These are phyloP conservation scores for Liodrosophila aerea DNA, from an alignment of 2,888 invertebrate genomes.

Conservation along the genomic window DNA sequence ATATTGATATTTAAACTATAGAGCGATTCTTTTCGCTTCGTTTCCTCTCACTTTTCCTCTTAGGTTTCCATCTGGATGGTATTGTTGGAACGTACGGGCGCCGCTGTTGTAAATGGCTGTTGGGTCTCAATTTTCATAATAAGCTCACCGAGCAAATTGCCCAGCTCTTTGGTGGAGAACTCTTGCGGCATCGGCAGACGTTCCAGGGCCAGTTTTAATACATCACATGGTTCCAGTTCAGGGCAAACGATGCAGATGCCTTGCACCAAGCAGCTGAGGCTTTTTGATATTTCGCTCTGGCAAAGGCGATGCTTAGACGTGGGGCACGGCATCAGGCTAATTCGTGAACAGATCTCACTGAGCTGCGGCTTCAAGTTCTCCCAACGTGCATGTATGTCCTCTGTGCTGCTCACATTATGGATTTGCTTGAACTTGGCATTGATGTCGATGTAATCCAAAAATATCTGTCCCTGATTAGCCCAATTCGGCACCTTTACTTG, in stretches of 20 bases:
- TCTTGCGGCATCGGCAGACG: constrained; percentile 82
- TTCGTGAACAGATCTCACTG: constrained; percentile 82
- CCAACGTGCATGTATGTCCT: constrained; percentile 81
- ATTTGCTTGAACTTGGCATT: constrained; percentile 83
- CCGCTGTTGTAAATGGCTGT: constrained; percentile 14
- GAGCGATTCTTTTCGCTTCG: too few relatives aligned
- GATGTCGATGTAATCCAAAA: constrained; percentile 88
- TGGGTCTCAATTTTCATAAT: constrained; percentile 71
- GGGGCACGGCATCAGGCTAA: constrained; percentile 81
- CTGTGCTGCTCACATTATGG: constrained; percentile 76
- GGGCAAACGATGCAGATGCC: constrained; percentile 81
- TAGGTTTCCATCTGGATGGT: constrained; percentile 14
- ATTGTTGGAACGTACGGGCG: background rate
- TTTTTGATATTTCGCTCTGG: constrained; percentile 82
- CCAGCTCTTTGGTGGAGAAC: constrained; percentile 80
- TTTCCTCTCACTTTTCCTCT: constrained; percentile 1
- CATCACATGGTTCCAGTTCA: constrained; percentile 78
- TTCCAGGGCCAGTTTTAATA: constrained; percentile 80
- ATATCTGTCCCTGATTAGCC: constrained; percentile 88
- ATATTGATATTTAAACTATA: too few relatives aligned
- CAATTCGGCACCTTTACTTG: constrained; percentile 86
- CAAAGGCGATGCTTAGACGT: constrained; percentile 82
- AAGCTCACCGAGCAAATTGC: constrained; percentile 74
- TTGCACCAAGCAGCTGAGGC: constrained; percentile 80
- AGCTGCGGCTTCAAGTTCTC: constrained; percentile 81